Evolutionary conservation across 2,888 invertebrate species (phyloP).

Genomic region (Lepas anatifera): DNA sequence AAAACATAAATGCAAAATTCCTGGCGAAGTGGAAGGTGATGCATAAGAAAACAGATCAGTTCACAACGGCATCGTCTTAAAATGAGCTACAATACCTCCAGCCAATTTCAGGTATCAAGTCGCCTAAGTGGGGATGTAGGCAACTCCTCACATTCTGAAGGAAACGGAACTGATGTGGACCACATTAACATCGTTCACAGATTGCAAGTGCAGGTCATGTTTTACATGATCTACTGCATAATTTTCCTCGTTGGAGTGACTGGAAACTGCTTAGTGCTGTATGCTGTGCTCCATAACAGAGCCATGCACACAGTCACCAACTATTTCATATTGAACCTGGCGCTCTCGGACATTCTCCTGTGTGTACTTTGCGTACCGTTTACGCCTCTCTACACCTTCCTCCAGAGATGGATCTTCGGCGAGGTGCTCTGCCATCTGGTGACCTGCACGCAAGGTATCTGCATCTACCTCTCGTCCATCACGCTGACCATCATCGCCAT

Average conservation of each 20-base stretch:
- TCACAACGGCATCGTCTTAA: too few relatives aligned
- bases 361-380: conserved; percentile 91
- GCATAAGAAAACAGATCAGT: too few relatives aligned
- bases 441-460: conserved; percentile 85
- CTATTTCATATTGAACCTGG: conserved; percentile 91
- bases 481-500: conserved; percentile 95
- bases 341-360: conserved; percentile 84
- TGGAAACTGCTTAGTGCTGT: conserved; percentile 84
- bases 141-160: too few relatives aligned
- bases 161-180: too few relatives aligned
- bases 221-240: too few relatives aligned
- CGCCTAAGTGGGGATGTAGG: too few relatives aligned
- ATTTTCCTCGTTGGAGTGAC: conserved; percentile 32
- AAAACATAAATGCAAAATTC: too few relatives aligned
- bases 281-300: conserved; percentile 79
- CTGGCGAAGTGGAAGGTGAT: too few relatives aligned
- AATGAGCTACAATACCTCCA: too few relatives aligned
- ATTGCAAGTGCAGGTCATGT: too few relatives aligned
- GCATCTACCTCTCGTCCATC: conserved; percentile 93
- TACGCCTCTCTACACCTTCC: conserved; percentile 86
- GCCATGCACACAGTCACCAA: conserved; percentile 98
- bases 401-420: conserved; percentile 87
- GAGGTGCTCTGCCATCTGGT: conserved; percentile 79
- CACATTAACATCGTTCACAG: too few relatives aligned
- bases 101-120: too few relatives aligned